Percentiles rank a stretch among this genome's conserved stretches.
Evolutionary conservation across 2,888 invertebrate species (phyloP).

Genomic region (Sesia bembeciformis): DNA sequence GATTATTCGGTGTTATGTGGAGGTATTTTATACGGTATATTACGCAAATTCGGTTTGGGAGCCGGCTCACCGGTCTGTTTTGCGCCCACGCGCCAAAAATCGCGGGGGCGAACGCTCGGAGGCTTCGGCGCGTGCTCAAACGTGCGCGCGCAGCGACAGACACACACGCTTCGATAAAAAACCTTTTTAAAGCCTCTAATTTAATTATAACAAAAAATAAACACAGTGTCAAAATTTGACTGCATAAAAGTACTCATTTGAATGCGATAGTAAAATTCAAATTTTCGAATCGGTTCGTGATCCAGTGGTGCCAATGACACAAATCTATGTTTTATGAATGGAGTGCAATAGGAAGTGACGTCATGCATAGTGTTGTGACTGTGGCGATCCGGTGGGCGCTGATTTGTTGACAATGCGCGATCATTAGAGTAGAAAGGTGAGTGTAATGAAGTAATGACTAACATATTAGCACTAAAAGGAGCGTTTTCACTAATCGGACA

Average conservation of each 20-base stretch:
- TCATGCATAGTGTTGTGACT: constrained; percentile 65
- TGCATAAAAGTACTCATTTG: constrained; percentile 14
- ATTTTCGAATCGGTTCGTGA: constrained; percentile 15
- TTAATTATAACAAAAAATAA: neutral
- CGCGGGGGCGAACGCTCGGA: constrained; percentile 63
- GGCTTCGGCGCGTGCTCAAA: constrained; percentile 65
- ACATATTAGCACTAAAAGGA: neutral
- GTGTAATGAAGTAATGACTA: constrained; percentile 43
- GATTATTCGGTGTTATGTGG: constrained; percentile 34
- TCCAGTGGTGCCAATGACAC: constrained; percentile 29
- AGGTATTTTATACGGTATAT: constrained; percentile 19
- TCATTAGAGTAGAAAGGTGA: constrained; percentile 69
- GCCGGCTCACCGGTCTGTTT: constrained; percentile 38
- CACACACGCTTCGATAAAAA: constrained; percentile 43
- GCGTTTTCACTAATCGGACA: too few relatives aligned
- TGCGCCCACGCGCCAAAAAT: constrained; percentile 63
- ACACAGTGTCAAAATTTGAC: constrained; percentile 20
- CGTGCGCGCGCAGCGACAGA: constrained; percentile 56
- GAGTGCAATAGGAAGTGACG: constrained; percentile 66
- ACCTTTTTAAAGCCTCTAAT: neutral
- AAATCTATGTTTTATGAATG: constrained; percentile 53
- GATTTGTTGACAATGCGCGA: constrained; percentile 63
- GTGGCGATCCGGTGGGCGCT: constrained; percentile 41
- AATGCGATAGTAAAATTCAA: constrained; percentile 15
- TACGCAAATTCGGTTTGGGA: constrained; percentile 67